phyloP scores from a whole-genome alignment of 2,113 vertebrate genomes.

The Motacilla tschutschensis region DNA sequence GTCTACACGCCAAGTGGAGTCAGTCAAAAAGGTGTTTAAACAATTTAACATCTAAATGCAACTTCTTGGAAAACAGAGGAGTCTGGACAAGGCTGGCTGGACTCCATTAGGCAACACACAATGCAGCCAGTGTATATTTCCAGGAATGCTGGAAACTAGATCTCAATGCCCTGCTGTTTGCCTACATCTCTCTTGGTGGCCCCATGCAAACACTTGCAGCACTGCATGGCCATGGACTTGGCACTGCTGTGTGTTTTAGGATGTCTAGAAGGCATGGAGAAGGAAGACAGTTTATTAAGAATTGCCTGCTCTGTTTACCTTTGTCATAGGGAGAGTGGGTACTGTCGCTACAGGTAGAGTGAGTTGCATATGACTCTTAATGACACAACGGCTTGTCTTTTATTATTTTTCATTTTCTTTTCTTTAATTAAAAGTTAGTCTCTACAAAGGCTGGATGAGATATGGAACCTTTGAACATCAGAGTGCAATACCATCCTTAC shows the following conservation, averaged over 20 bases:
- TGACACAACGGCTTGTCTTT: rapidly evolving
- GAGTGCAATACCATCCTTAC: background rate
- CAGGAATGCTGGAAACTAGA: conserved; percentile 11
- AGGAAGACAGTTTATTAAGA: background rate
- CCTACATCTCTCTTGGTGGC: background rate
- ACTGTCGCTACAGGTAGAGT: background rate
- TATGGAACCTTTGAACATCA: background rate
- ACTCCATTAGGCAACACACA: background rate
- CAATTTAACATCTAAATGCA: background rate
- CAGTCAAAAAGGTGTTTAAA: background rate
- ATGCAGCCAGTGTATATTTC: conserved; percentile 13
- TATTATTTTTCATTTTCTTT: background rate
- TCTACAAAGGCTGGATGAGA: background rate
- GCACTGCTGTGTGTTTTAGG: background rate
- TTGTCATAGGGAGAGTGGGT: background rate
- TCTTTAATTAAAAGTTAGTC: background rate
- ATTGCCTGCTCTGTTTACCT: background rate
- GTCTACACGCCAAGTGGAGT: background rate
- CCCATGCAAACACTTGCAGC: background rate
- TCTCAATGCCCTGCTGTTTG: conserved; percentile 21
- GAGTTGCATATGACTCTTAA: background rate
- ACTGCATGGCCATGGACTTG: background rate
- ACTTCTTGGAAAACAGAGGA: conserved; percentile 23
- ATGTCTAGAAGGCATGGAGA: background rate
- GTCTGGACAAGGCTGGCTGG: background rate